Conservation (phyloP, 2,888 invertebrate genomes). For the Aleiodes testaceus region DNA sequence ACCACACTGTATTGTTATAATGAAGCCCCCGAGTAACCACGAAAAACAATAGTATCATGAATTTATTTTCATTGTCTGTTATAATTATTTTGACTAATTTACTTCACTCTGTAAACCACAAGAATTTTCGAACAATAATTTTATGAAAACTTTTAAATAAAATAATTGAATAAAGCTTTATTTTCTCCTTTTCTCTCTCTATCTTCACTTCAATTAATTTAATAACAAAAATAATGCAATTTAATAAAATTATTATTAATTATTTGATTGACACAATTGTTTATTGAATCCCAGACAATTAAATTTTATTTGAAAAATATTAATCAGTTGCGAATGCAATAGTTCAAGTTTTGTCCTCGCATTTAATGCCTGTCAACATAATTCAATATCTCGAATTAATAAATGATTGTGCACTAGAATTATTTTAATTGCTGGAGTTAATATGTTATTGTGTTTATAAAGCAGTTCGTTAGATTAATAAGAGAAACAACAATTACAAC, state of each 20-base stretch:
- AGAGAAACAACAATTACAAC: constrained; percentile 32
- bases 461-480: constrained; percentile 23
- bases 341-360: constrained; percentile 25
- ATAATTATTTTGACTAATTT: constrained; percentile 20
- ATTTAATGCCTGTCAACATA: not conserved
- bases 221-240: too few species aligned
- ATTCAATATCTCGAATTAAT: constrained; percentile 19
- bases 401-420: constrained; percentile 18
- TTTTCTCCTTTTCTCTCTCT: too few species aligned
- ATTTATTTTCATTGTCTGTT: constrained; percentile 22
- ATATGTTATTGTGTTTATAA: constrained; percentile 8
- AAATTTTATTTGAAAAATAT: not conserved
- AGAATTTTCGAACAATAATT: not conserved
- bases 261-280: too few species aligned
- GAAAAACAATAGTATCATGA: constrained; percentile 11
- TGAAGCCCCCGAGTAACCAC: not conserved
- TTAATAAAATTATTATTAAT: too few species aligned
- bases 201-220: too few species aligned
- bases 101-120: constrained; percentile 28
- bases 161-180: too few species aligned
- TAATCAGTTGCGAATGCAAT: constrained; percentile 2
- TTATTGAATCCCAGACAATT: too few species aligned
- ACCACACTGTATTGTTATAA: constrained; percentile 21
- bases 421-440: constrained; percentile 24
- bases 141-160: too few species aligned